phyloP scores from a whole-genome alignment of 2,113 vertebrate species.

The Dermatemys mawii region DNA sequence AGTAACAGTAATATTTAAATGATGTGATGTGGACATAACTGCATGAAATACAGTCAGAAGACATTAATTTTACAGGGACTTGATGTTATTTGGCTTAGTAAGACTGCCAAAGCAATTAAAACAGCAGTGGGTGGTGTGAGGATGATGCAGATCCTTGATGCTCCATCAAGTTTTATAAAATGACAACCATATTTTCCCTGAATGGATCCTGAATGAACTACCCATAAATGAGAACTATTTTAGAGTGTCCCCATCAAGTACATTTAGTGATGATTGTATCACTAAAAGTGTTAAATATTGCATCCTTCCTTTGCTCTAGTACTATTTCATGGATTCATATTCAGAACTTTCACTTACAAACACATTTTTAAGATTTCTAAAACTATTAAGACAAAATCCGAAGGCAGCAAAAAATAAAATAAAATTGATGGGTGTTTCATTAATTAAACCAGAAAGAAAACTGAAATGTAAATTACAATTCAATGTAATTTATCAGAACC shows the following conservation, averaged over 20 bases:
- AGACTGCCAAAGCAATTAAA: conserved; percentile 71
- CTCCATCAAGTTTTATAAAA: conserved; percentile 60
- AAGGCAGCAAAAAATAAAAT: background rate
- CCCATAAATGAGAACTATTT: conserved; percentile 26
- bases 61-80: conserved; percentile 52
- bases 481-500: background rate
- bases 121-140: conserved; percentile 63
- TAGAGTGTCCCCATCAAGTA: background rate
- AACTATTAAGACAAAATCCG: background rate
- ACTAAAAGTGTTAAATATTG: background rate
- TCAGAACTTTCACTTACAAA: background rate
- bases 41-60: conserved; percentile 46
- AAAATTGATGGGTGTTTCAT: background rate
- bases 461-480: background rate
- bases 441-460: background rate
- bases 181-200: conserved; percentile 36
- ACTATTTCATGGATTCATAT: background rate
- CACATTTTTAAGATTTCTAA: background rate
- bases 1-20: conserved; percentile 62
- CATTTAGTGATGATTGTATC: background rate
- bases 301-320: background rate
- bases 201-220: conserved; percentile 49
- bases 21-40: conserved; percentile 26
- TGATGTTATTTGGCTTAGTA: conserved; percentile 68
- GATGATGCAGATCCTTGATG: conserved; percentile 51